Evolutionary conservation across 1,140 invertebrate species (phyloP).

Genomic region (Melipona quadrifasciata): DNA sequence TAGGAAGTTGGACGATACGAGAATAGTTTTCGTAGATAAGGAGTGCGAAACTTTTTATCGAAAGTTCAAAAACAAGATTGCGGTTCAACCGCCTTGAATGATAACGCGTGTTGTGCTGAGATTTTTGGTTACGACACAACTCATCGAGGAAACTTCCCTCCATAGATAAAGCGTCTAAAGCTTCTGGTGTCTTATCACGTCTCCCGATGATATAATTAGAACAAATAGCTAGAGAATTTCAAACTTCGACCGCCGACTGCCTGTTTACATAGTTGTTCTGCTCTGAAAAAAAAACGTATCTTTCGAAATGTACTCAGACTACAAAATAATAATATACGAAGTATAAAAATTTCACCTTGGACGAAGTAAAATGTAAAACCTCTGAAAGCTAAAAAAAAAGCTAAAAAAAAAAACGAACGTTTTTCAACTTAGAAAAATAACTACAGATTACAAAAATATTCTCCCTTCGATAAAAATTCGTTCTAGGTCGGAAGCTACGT

Average conservation of each 20-base stretch:
- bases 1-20: not conserved
- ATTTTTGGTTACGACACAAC: not conserved
- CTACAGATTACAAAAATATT: too few relatives aligned
- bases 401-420: not conserved
- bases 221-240: not conserved
- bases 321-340: not conserved
- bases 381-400: too few relatives aligned
- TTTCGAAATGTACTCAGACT: too few relatives aligned
- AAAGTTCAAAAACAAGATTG: conserved; percentile 4
- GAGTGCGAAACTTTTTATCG: not conserved
- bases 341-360: not conserved
- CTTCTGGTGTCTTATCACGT: not conserved
- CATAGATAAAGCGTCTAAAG: not conserved
- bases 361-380: not conserved
- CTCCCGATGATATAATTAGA: not conserved
- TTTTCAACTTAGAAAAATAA: too few relatives aligned
- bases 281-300: not conserved
- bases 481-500: too few relatives aligned
- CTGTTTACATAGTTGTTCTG: not conserved
- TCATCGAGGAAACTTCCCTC: not conserved
- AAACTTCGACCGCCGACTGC: not conserved
- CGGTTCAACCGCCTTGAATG: not conserved
- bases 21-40: not conserved
- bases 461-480: too few relatives aligned
- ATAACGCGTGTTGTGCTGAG: conserved; percentile 1